A percentile compares a stretch with the other conserved stretches of the same genome.
Conservation (phyloP, 2,113 vertebrate species). For the Morone saxatilis region DNA sequence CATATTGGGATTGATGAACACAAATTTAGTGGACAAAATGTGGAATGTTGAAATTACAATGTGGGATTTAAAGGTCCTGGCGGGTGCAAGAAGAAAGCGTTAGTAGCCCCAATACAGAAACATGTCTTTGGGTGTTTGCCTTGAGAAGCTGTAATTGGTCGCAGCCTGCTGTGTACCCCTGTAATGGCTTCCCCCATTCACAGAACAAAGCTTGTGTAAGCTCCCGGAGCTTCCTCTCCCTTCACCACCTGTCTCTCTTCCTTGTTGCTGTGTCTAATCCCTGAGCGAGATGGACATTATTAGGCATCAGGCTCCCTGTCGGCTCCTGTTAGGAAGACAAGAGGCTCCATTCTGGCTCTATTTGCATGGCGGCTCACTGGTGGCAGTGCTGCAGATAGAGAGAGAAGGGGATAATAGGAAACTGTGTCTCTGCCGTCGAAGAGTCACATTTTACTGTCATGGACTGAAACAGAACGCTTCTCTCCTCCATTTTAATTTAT, state of each 20-base stretch:
- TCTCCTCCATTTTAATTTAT: not conserved
- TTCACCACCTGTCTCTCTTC: conserved; percentile 57
- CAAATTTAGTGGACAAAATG: not conserved
- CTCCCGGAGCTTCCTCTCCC: conserved; percentile 50
- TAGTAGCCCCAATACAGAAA: not conserved
- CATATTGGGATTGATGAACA: not conserved
- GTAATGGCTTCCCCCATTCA: conserved; percentile 53
- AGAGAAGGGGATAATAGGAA: conserved; percentile 28
- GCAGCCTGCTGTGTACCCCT: conserved; percentile 32
- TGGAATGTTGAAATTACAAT: not conserved
- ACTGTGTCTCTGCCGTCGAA: not conserved
- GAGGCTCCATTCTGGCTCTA: conserved; percentile 53
- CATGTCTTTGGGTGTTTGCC: not conserved
- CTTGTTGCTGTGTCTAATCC: conserved; percentile 66
- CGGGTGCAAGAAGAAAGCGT: not conserved
- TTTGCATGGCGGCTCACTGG: conserved; percentile 64
- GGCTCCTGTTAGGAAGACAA: conserved; percentile 65
- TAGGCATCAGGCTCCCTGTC: conserved; percentile 74
- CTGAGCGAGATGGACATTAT: conserved; percentile 71
- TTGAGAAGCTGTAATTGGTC: conserved; percentile 9
- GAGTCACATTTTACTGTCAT: conserved; percentile 30
- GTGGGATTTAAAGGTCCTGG: not conserved
- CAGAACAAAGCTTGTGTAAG: conserved; percentile 21
- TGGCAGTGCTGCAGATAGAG: conserved; percentile 11
- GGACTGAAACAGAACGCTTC: not conserved